Base-by-base conservation (phyloP, 2,797 vertebrate species). In the Thalassophryne amazonica region DNA sequence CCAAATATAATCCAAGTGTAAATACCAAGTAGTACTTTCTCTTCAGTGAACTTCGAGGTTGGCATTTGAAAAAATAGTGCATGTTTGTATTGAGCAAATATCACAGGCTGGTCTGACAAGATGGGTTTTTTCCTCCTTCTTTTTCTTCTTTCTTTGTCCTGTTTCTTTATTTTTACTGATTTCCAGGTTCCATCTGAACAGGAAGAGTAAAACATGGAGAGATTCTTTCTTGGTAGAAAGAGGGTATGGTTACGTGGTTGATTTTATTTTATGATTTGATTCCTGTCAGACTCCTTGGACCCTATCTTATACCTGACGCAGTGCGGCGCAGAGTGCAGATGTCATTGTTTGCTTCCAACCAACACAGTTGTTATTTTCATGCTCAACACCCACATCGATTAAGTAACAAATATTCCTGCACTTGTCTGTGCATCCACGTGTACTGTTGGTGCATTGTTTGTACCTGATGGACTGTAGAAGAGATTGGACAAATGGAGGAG, bases 211-310 rank as follows among this genome's bases (percentile, higher is more conserved):
- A 79, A 86, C 92, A 12, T 99, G 96, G 96, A 91, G 96, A 61
- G 94, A 99, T 66, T 97, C 95, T 0, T 99, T 99, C 81, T 87
- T 99, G 54, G 93, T 99, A 56, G 96, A 99, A 85, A 91, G 96
- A 84, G 96, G 96, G 96, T 99, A 85, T 86, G 91, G 76, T 39
- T 65, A 43, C 69, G 78, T 66, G 33, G 81, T 68, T 74, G 67
- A 69, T 69, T 42, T 58, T 48, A 61, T 53, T 67, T 45, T 20
- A 39, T 33, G 4, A 29, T 30, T 52, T 51, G 53, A 70, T 46
- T 49, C 58, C 39, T 45, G 11, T 53, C 17, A 31, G 6, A 17
- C 62, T 47, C 12, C 20, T 41, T n/a, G n/a, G n/a, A n/a, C n/a
- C n/a, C n/a, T n/a, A n/a, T n/a, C n/a, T n/a, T n/a, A n/a, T n/a